These are phyloP conservation scores for Plagodis pulveraria DNA, from an alignment of 2,888 invertebrate species.

Conservation along the genomic window DNA sequence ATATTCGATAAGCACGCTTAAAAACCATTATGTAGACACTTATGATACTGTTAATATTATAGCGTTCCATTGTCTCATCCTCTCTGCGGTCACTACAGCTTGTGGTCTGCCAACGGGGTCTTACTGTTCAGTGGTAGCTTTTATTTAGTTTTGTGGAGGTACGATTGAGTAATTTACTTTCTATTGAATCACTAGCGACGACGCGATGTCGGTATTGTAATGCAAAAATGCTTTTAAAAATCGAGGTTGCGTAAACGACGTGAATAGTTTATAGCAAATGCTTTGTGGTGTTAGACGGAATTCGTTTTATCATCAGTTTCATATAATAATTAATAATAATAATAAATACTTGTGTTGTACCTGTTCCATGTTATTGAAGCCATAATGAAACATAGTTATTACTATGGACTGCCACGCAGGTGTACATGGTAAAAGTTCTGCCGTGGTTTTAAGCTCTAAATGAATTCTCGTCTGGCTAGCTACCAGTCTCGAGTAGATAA, in stretches of 20 bases:
- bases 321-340: too few relatives aligned
- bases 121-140: conserved; percentile 11
- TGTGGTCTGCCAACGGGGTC: conserved; percentile 24
- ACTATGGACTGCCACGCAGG: too few relatives aligned
- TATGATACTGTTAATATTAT: conserved; percentile 1
- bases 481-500: too few relatives aligned
- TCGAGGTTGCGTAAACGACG: conserved; percentile 8
- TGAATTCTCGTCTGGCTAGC: too few relatives aligned
- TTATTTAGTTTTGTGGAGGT: conserved; percentile 23
- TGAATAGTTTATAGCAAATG: conserved; percentile 3
- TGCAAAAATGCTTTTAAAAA: conserved; percentile 14
- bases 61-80: neutral
- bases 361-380: too few relatives aligned
- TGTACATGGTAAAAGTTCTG: too few relatives aligned
- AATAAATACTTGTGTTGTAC: too few relatives aligned
- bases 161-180: conserved; percentile 36
- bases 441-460: too few relatives aligned
- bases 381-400: too few relatives aligned
- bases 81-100: conserved; percentile 15
- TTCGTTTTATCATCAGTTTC: neutral
- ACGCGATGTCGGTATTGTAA: conserved; percentile 14
- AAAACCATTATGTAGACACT: too few relatives aligned
- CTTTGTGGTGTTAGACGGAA: neutral
- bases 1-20: neutral
- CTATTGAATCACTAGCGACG: conserved; percentile 26